phyloP scores from a whole-genome alignment of 1,140 invertebrate genomes.

The Thaumetopoea pityocampa region DNA sequence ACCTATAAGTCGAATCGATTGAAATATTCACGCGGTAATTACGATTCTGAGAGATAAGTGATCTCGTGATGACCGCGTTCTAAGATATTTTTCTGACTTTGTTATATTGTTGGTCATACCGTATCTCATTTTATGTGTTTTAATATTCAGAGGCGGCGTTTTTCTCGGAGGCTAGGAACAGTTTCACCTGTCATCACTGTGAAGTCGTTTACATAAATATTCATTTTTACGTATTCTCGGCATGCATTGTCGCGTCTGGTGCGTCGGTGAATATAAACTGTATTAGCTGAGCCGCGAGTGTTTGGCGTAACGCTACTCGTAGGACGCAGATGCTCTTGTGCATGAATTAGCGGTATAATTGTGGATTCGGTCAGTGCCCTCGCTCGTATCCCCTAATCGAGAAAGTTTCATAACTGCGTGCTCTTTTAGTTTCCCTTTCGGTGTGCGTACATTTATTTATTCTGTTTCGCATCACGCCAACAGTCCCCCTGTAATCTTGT shows the following conservation, averaged over 20 bases:
- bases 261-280: conserved; percentile 49
- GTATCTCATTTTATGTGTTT: conserved; percentile 20
- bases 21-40: conserved; percentile 64
- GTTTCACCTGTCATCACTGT: conserved; percentile 47
- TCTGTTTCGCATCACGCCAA: conserved; percentile 33
- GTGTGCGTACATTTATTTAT: conserved; percentile 27
- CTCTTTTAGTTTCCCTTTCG: conserved; percentile 56
- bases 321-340: conserved; percentile 59
- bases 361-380: conserved; percentile 68
- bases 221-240: conserved; percentile 53
- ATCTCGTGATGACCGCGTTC: conserved; percentile 26
- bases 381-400: conserved; percentile 58
- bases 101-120: conserved; percentile 21
- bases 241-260: conserved; percentile 28
- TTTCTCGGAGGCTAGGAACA: conserved; percentile 37
- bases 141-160: conserved; percentile 33
- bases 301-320: conserved; percentile 38
- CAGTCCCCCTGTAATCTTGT: conserved; percentile 4
- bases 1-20: conserved; percentile 55
- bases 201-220: conserved; percentile 50
- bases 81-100: conserved; percentile 34
- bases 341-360: conserved; percentile 68
- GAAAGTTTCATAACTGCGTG: conserved; percentile 55
- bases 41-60: conserved; percentile 52
- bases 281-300: conserved; percentile 30